Evolutionary conservation across 1,140 invertebrate genomes (phyloP).

Genomic region (Apis florea): DNA sequence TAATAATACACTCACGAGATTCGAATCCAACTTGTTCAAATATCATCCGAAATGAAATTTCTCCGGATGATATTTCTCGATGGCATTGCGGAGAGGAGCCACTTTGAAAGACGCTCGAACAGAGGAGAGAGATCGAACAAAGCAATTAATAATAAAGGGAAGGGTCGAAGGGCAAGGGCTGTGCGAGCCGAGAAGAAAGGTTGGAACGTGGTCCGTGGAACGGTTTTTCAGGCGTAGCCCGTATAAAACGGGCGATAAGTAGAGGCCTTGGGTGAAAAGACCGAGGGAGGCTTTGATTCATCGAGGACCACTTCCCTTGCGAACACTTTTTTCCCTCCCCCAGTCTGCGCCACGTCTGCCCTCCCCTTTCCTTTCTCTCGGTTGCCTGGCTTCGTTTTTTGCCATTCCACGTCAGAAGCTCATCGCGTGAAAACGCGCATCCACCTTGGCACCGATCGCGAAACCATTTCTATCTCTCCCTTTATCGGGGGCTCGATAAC

Average conservation of each 20-base stretch:
- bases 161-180: not conserved
- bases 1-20: no score
- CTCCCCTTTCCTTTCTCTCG: not conserved
- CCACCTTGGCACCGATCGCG: slow-evolving; percentile 20
- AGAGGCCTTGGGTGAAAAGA: slow-evolving; percentile 28
- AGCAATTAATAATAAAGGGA: slow-evolving; percentile 10
- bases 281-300: slow-evolving; percentile 55
- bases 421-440: slow-evolving; percentile 29
- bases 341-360: slow-evolving; percentile 42
- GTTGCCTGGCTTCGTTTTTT: slow-evolving; percentile 41
- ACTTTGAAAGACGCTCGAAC: not conserved
- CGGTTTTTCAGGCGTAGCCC: slow-evolving; percentile 31
- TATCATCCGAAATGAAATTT: not conserved
- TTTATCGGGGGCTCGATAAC: not conserved
- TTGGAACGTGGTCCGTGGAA: slow-evolving; percentile 17
- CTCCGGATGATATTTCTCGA: no score
- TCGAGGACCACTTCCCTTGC: slow-evolving; percentile 62
- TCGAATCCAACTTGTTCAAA: not conserved
- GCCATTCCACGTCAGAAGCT: slow-evolving; percentile 40
- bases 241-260: slow-evolving; percentile 50
- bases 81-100: not conserved
- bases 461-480: slow-evolving; percentile 1
- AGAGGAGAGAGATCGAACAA: not conserved
- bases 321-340: slow-evolving; percentile 41
- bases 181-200: not conserved